phyloP scores from a whole-genome alignment of 2,888 invertebrate genomes.

The Fragum sueziense region DNA sequence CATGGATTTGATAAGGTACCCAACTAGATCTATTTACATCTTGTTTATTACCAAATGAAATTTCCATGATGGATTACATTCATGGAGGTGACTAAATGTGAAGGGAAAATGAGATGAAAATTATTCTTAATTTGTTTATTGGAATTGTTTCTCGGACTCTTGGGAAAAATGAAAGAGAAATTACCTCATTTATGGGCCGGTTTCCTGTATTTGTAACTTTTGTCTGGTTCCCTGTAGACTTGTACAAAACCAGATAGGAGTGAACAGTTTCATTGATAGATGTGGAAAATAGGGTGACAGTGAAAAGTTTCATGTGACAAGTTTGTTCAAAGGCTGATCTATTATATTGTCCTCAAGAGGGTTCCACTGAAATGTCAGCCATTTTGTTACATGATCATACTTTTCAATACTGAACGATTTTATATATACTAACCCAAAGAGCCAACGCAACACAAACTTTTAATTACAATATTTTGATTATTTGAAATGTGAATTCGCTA shows the following conservation, averaged over 20 bases:
- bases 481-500: too few relatives aligned
- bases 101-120: conserved; percentile 1
- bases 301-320: neutral
- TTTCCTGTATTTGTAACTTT: conserved; percentile 2
- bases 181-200: conserved; percentile 5
- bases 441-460: too few relatives aligned
- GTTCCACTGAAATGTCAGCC: too few relatives aligned
- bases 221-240: conserved; percentile 2
- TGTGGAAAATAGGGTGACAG: neutral
- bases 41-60: too few relatives aligned
- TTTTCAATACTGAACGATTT: too few relatives aligned
- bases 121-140: conserved; percentile 19
- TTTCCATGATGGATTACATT: neutral
- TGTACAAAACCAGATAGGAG: neutral
- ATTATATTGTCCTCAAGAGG: too few relatives aligned
- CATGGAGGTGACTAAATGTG: neutral
- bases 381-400: too few relatives aligned
- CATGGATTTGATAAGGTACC: too few relatives aligned
- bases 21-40: too few relatives aligned
- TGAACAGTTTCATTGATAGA: conserved; percentile 1
- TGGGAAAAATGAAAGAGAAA: conserved; percentile 14
- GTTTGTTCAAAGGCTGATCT: too few relatives aligned
- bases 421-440: too few relatives aligned
- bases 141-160: conserved; percentile 19
- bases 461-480: too few relatives aligned